Base-by-base conservation (phyloP, 2,888 invertebrate genomes). In the Crossocerus cetratus region DNA sequence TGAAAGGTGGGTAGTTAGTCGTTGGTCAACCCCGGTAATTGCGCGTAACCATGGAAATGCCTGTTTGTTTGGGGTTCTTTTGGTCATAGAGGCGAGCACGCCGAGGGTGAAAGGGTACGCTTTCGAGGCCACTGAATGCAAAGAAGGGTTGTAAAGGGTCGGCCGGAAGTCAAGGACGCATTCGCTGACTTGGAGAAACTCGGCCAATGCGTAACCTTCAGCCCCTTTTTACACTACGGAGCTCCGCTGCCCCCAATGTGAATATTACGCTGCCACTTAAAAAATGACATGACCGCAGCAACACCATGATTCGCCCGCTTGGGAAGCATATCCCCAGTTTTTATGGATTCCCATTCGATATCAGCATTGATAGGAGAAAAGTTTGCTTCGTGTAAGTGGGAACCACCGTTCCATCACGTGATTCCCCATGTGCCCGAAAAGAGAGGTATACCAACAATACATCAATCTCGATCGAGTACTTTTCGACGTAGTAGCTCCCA, bases 31-130 rank as follows among this genome's bases (percentile, higher is more conserved):
- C 82, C 82, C 76, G 78, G 85, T 87, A 86, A 86, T 87, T 86
- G 87, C 84, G 86, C 87, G 85, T 86, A 86, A 84, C 86, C 87
- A 87, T 86, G 87, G 86, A 86, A 87, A 87, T 86, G 84, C 83
- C 82, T 86, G 87, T 87, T 87, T 86, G 84, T 86, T 87, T 86
- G 87, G 86, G 83, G 83, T 77, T 80, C 77, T 79, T 83, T 81
- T 72, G 81, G 81, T 78, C 72, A 71, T 69, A 61, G 71, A 65
- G 72, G 76, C 72, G 70, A 74, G 81, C 69, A 77, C 72, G 69
- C 76, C 53, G 68, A 79, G 81, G 80, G 80, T 78, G 77, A 75
- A 80, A 78, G 76, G 80, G 83, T 83, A 78, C 74, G 77, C 79
- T 84, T 78, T 78, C 77, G 83, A 77, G 82, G 78, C 83, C 84